Base-by-base conservation (phyloP, 2,888 invertebrate genomes). In the Thera obeliscata region DNA sequence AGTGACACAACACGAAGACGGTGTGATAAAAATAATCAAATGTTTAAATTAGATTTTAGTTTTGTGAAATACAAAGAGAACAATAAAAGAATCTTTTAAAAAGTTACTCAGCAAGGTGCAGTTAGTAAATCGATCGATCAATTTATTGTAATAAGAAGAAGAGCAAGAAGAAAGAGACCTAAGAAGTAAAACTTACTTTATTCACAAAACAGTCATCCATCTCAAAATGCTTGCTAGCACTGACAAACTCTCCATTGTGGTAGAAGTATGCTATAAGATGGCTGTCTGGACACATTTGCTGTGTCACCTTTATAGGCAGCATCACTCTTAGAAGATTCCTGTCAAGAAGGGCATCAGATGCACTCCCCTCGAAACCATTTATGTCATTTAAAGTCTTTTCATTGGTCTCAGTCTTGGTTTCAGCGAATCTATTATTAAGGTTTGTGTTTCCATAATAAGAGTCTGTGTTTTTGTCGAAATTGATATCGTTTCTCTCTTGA, bases 151-250 rank as follows among this genome's bases (percentile, higher is more conserved):
- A 22, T 22, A 22, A 22, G 22, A 22, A 22, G 22, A 22, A 22
- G 22, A 22, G 22, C 22, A 22, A 22, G 22, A 22, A 22, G 22
- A 22, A 50, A 8, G 33, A 35, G 9, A 35, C 0, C 4, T 35
- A 2, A 35, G 9, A 54, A 50, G 12, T 6, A 54, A 7, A 35
- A 22, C 77, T 76, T 78, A 95, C 95, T 91, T 95, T 93, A 79
- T 95, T 95, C 9, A 84, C 88, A 76, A 95, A 95, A 78, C 95
- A 95, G 46, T 94, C 93, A 4, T 94, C 90, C 76, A 95, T 90
- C 22, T 91, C 88, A 66, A 95, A 91, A 76, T 90, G 88, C 68
- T 94, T 91, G 73, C 89, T 93, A 3, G 95, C 94, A 54, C 95
- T 95, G 8, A 95, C 90, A 2, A 95, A 83, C 74, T 95, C 95